Conservation (phyloP, 2,888 invertebrate genomes). For the Ferrisia virgata region DNA sequence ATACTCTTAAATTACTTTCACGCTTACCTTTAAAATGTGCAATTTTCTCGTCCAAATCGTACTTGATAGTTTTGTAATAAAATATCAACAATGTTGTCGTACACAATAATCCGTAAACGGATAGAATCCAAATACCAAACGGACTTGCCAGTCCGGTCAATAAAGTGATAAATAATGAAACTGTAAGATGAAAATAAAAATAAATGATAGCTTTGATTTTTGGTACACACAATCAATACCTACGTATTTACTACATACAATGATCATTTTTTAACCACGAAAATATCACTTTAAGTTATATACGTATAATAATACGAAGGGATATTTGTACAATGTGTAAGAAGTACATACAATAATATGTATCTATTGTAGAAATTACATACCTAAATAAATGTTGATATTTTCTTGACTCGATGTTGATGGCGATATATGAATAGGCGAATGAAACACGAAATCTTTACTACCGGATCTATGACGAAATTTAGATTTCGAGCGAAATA, state of each 20-base stretch:
- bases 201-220: neutral
- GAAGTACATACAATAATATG: too few species aligned
- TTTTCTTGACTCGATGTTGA: neutral
- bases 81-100: neutral
- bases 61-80: slow-evolving; percentile 15
- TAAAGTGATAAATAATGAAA: slow-evolving; percentile 10
- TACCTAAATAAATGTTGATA: slow-evolving; percentile 26
- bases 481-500: slow-evolving; percentile 34
- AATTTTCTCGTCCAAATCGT: slow-evolving; percentile 12
- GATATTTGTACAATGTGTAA: too few species aligned
- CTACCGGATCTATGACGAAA: slow-evolving; percentile 28
- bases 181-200: neutral
- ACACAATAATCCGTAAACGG: neutral
- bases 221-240: neutral
- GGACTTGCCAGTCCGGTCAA: slow-evolving; percentile 20
- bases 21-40: neutral
- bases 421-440: neutral
- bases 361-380: too few species aligned
- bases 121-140: slow-evolving; percentile 29
- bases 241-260: too few species aligned
- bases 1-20: neutral
- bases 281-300: too few species aligned
- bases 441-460: slow-evolving; percentile 29
- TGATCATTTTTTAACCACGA: too few species aligned
- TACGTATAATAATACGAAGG: too few species aligned